Evolutionary conservation across 2,113 vertebrate species (phyloP).

Genomic region (Percopsis transmontana): DNA sequence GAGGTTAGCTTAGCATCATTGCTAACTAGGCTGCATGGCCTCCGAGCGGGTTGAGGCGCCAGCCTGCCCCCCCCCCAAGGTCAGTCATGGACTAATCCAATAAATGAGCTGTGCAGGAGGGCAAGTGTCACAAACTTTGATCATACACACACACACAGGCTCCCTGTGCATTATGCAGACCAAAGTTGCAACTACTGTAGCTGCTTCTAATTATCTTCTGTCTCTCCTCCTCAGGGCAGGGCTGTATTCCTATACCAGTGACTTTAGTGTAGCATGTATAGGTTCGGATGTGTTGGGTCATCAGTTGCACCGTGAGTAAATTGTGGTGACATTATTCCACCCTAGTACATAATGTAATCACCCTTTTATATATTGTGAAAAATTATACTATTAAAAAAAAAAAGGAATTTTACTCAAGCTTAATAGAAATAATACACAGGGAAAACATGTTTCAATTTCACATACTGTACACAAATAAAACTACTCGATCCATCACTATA

Average conservation of each 20-base stretch:
- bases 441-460: no score
- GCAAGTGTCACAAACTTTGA: slow-evolving; percentile 62
- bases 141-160: slow-evolving; percentile 9
- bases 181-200: slow-evolving; percentile 66
- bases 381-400: background rate
- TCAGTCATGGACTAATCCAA: slow-evolving; percentile 73
- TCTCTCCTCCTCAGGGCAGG: slow-evolving; percentile 41
- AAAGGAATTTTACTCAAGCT: slow-evolving; percentile 12
- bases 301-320: background rate
- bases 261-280: slow-evolving; percentile 22
- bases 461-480: no score
- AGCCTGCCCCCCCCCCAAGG: slow-evolving; percentile 67
- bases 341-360: no score
- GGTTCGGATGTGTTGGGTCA: background rate
- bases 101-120: slow-evolving; percentile 70
- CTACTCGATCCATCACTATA: no score
- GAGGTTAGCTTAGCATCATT: slow-evolving; percentile 62
- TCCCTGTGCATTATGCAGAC: slow-evolving; percentile 38
- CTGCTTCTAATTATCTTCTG: slow-evolving; percentile 65
- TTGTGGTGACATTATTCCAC: no score
- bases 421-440: no score
- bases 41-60: slow-evolving; percentile 61
- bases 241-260: slow-evolving; percentile 61
- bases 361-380: background rate
- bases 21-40: slow-evolving; percentile 64